These are phyloP conservation scores for Aegypius monachus DNA, from an alignment of 2,113 vertebrate genomes.

Conservation along the genomic window DNA sequence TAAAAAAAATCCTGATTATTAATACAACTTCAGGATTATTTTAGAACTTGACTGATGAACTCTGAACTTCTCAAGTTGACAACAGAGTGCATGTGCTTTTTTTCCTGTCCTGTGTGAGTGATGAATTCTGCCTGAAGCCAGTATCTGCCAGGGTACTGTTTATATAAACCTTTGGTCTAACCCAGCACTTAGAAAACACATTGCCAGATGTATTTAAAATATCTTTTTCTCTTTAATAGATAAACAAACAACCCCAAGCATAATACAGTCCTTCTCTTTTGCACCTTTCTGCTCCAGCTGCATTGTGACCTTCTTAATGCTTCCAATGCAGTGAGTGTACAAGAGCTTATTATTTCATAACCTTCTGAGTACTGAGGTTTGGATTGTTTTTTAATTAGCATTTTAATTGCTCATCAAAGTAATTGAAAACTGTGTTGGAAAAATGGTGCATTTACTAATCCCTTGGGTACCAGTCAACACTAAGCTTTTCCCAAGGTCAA, in stretches of 20 bases:
- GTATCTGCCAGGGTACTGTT: neutral
- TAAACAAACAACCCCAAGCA: neutral
- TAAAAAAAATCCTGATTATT: neutral
- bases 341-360: slow-evolving; percentile 68
- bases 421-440: slow-evolving; percentile 69
- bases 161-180: neutral
- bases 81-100: neutral
- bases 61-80: neutral
- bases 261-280: neutral
- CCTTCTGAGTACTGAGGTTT: slow-evolving; percentile 63
- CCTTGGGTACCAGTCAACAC: slow-evolving; percentile 61
- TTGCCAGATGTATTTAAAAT: neutral
- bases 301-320: slow-evolving; percentile 39
- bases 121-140: neutral
- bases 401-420: slow-evolving; percentile 78
- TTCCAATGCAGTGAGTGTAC: slow-evolving; percentile 21
- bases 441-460: slow-evolving; percentile 69
- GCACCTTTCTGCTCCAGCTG: neutral
- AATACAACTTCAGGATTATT: neutral
- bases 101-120: neutral
- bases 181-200: neutral
- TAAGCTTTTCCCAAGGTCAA: slow-evolving; percentile 68
- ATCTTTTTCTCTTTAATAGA: neutral
- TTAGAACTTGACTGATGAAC: neutral
- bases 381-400: slow-evolving; percentile 79